phyloP scores from a whole-genome alignment of 1,140 invertebrate species.

The Leucophenga varia region DNA sequence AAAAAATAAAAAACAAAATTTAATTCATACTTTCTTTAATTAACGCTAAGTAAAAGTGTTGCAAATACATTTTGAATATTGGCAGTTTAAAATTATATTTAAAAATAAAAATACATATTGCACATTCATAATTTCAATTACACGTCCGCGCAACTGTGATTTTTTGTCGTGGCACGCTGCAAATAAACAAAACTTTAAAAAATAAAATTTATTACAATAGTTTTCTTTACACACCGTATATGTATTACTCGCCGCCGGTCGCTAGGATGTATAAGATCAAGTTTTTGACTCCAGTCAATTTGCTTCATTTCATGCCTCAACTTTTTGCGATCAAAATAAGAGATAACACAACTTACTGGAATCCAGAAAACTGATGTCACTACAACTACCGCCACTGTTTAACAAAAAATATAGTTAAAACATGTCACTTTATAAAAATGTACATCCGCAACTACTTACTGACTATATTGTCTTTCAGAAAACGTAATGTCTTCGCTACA shows the following conservation, averaged over 20 bases:
- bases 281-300: conserved; percentile 62
- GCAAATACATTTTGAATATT: conserved; percentile 23
- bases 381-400: conserved; percentile 75
- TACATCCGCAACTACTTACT: conserved; percentile 58
- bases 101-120: conserved; percentile 34
- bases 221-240: conserved; percentile 56
- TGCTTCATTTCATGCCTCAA: conserved; percentile 62
- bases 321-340: conserved; percentile 74
- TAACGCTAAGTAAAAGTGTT: background rate
- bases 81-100: conserved; percentile 44
- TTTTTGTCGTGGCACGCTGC: conserved; percentile 55
- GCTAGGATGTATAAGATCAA: conserved; percentile 65
- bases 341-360: conserved; percentile 80
- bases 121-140: conserved; percentile 29
- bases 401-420: conserved; percentile 10
- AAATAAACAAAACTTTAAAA: conserved; percentile 8
- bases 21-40: background rate
- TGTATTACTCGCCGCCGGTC: conserved; percentile 64
- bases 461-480: conserved; percentile 85
- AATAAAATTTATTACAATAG: background rate
- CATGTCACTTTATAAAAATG: background rate
- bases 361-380: conserved; percentile 91
- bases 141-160: conserved; percentile 49
- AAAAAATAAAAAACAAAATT: conserved; percentile 12
- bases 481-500: conserved; percentile 86